These are phyloP conservation scores for Chlorocebus sabaeus DNA, from an alignment of 2,113 vertebrate genomes.

Conservation along the genomic window DNA sequence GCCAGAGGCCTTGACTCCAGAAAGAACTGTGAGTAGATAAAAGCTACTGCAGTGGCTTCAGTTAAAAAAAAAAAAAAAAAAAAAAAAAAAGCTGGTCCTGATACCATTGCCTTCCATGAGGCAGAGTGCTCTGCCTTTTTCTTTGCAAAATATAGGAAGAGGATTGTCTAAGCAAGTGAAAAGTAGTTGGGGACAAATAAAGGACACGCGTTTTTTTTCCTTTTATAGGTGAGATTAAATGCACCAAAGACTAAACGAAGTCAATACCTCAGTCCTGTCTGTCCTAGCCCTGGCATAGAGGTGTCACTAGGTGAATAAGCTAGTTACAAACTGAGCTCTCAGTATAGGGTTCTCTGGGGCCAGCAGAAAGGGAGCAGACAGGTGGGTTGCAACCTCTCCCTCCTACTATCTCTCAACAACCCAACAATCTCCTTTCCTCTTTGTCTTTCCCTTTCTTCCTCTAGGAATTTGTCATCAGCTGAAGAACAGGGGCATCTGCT, in stretches of 20 bases:
- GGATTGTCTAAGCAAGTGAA: neutral
- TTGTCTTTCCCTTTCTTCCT: neutral
- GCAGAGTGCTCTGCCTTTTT: neutral
- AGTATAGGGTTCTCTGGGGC: fast-evolving
- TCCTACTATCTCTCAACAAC: too few species aligned
- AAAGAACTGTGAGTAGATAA: neutral
- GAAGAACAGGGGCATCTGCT: neutral
- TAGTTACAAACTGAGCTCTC: neutral
- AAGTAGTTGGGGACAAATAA: neutral
- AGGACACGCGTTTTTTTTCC: neutral
- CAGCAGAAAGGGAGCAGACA: neutral
- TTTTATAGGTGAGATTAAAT: neutral
- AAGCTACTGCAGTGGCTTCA: neutral
- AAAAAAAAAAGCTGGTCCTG: neutral
- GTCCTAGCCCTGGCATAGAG: too few species aligned
- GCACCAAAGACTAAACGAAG: neutral
- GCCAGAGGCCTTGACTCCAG: neutral
- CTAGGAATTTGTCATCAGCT: neutral
- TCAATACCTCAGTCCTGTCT: fast-evolving
- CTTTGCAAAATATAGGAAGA: neutral
- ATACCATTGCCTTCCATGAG: neutral
- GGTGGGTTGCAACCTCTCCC: neutral
- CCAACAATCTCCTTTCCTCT: neutral
- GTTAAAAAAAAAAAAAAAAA: neutral
- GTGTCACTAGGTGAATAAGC: neutral